phyloP scores from a whole-genome alignment of 2,113 vertebrate genomes.

The Lepisosteus oculatus region DNA sequence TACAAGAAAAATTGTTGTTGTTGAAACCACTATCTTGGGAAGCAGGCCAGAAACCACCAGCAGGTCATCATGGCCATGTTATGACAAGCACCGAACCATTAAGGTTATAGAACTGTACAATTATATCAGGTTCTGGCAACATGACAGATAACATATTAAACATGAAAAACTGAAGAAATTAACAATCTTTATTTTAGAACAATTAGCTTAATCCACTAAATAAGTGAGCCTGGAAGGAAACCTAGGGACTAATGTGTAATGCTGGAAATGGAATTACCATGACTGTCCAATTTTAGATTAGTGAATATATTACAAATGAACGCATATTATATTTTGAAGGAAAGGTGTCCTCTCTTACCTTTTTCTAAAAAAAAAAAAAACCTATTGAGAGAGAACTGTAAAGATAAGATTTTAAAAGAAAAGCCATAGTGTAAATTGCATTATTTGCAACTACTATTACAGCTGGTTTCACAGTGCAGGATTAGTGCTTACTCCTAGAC shows the following conservation, averaged over 20 bases:
- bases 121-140: not conserved
- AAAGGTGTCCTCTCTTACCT: too few species aligned
- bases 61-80: slow-evolving; percentile 8
- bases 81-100: slow-evolving; percentile 8
- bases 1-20: not conserved
- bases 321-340: too few species aligned
- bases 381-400: too few species aligned
- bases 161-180: not conserved
- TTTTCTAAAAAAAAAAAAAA: too few species aligned
- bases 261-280: not conserved
- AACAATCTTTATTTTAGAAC: not conserved
- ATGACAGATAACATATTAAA: slow-evolving; percentile 5
- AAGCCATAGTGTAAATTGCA: too few species aligned
- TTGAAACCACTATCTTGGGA: slow-evolving; percentile 7
- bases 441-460: too few species aligned
- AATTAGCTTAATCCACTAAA: not conserved
- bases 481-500: too few species aligned
- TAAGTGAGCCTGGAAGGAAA: not conserved
- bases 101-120: not conserved
- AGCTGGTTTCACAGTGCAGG: too few species aligned
- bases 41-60: slow-evolving; percentile 1
- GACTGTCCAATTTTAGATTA: not conserved
- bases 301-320: too few species aligned
- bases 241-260: not conserved
- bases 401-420: too few species aligned